phyloP scores from a whole-genome alignment of 30 jellyfish, hydroid and myxozoan genomes.

The Turritopsis dohrnii region DNA sequence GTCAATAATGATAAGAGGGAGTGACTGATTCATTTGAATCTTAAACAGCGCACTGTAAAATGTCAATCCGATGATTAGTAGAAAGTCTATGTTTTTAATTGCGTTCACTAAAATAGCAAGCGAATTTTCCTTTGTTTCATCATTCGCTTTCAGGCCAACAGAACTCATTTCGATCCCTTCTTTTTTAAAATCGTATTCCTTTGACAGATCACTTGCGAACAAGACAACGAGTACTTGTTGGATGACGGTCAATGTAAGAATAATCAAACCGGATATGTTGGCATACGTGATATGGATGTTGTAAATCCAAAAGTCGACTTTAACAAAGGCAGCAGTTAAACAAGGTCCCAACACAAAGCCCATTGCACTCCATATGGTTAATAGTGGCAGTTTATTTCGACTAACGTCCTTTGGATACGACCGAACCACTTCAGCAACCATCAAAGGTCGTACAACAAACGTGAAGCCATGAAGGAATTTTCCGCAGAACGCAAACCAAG shows the following conservation, averaged over 20 bases:
- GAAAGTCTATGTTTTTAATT: not conserved
- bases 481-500: not conserved
- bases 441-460: not conserved
- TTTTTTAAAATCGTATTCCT: not conserved
- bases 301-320: not conserved
- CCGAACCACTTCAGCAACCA: not conserved
- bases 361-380: not conserved
- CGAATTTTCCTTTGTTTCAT: not conserved
- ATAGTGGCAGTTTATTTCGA: not conserved
- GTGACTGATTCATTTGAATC: not conserved
- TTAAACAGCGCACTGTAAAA: not conserved
- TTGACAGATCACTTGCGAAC: not conserved
- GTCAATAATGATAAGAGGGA: not conserved
- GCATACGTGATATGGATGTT: not conserved
- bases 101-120: not conserved
- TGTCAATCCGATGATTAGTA: not conserved
- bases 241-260: not conserved
- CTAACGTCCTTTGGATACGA: not conserved
- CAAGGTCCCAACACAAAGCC: slow-evolving; percentile 1
- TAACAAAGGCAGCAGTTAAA: not conserved
- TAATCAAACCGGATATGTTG: not conserved
- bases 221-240: not conserved
- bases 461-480: not conserved
- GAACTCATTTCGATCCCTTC: not conserved
- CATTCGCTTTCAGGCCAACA: not conserved